Evolutionary conservation across 2,797 vertebrate genomes (phyloP), one percentile per base, ranked within the genome.

Genomic region (Thamnophis elegans): DNA sequence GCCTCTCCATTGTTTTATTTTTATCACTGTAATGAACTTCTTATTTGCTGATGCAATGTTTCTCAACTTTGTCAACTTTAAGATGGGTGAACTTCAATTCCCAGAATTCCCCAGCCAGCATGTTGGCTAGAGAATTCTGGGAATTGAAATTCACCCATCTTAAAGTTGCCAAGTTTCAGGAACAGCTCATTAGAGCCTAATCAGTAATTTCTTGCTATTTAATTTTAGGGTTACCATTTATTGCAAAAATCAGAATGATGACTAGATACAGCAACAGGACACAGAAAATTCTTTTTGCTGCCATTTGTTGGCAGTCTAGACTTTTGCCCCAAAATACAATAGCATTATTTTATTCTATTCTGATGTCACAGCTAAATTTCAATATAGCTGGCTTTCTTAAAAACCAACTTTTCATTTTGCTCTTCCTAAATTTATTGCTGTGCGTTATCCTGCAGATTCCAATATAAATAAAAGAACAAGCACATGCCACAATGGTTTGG

Each of bases 1-100:
- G 2, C 25, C 89, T 87, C 90, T 0, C 0, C 1, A 18, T 87
- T 8, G 5, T 0, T 0, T 0, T 73, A 62, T 5, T 25, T 86
- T 42, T 60, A 85, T 87, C 47, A 22, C 58, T 89, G 10, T 87
- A 20, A 51, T 6, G 12, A 56, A 10, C 22, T 25, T 26, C 65
- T 36, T 47, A 87, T 78, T 42, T 53, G n/a, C 58, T 60, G 6
- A 16, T 36, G 65, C 16, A 73, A 28, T 32, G 16, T 32, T 36
- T 36, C n/a, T 18, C n/a, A 73, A 73, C 14, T 16, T 18, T 73
- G n/a, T 9, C n/a, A 36, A 18, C n/a, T 73, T 73, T 32, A 73
- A 73, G 65, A 73, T 36, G n/a, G 14, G 14, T 73, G 65, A 36
- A 32, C 65, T 73, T 73, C 65, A 73, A 18, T 36, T 73, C 65